Percentiles rank a stretch among this genome's conserved stretches.
Conservation (phyloP, 2,797 vertebrate species). For the Pangasius krempfi region DNA sequence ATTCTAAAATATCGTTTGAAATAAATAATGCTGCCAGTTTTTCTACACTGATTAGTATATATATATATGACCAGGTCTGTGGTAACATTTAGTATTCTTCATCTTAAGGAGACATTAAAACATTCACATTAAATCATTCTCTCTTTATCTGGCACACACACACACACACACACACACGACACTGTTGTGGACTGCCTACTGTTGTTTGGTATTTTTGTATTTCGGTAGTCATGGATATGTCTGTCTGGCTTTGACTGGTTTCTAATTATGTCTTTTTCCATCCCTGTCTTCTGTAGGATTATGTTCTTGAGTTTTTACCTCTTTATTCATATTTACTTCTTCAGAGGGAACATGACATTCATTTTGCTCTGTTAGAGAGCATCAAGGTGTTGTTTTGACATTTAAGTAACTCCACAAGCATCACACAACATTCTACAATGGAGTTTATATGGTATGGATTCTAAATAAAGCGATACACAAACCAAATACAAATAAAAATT, state of each 20-base stretch:
- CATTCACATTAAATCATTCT: not conserved
- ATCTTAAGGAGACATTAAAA: not conserved
- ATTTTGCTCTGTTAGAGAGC: slow-evolving; percentile 7
- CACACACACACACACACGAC: not conserved
- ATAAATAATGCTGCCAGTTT: not conserved
- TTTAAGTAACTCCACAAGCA: not conserved
- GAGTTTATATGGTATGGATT: not conserved
- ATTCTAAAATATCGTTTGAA: not conserved
- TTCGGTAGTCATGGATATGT: slow-evolving; percentile 21
- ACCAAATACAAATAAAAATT: not conserved
- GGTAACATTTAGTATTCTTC: not conserved
- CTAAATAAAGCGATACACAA: not conserved
- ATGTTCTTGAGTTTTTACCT: slow-evolving; percentile 22
- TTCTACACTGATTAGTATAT: not conserved
- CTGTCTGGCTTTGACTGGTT: slow-evolving; percentile 38
- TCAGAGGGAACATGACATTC: not conserved
- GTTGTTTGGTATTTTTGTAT: not conserved
- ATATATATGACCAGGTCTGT: not conserved
- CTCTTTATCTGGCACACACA: not conserved
- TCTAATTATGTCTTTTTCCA: slow-evolving; percentile 39
- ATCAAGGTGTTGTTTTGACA: not conserved
- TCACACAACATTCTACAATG: slow-evolving; percentile 7
- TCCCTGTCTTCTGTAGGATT: slow-evolving; percentile 27
- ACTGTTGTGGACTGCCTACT: not conserved
- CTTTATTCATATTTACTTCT: slow-evolving; percentile 13